Evolutionary conservation across 2,888 invertebrate species (phyloP), one percentile per base, ranked within the genome.

Genomic region (Dryadula phaetusa): DNA sequence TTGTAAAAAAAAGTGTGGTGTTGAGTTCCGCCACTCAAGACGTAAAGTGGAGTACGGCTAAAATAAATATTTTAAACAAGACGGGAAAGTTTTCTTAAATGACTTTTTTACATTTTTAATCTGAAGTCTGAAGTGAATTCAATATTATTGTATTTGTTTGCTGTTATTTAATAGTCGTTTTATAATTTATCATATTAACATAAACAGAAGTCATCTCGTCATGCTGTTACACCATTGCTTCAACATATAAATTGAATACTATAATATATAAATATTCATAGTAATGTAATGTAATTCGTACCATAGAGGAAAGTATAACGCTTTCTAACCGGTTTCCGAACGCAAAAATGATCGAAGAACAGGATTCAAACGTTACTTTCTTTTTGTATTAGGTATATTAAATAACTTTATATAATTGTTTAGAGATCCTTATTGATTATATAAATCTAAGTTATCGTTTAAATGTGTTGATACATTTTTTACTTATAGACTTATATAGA

Each of bases 301-400:
- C 49, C 28, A 46, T 18, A 64, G 52, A 71, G 46, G 66, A 66
- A 69, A 71, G 66, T 64, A 69, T 64, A 64, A 64, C 69, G 52
- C 70, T 70, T 70, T 70, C 70, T 52, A 60, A 69, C 71, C 66
- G 69, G 71, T 69, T 62, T 53, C n/a, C 34, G 44, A 28, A 25
- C 40, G 52, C 46, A 44, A 47, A 54, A 68, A 46, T 49, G 5
- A 32, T 62, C 61, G 16, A 16, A 49, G 37, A 47, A 60, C 63
- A 64, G 46, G 37, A 56, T 47, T 25, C 18, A 18, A 34, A 53
- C 46, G 18, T 22, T 18, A 40, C 54, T 64, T 58, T 34, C 44
- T 46, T 32, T 44, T 49, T 34, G 34, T 16, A 32, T 8, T 16
- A n/a, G n/a, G n/a, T n/a, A 47, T 18, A 14, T 47, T 49, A 25